Percentiles rank a stretch among this genome's conserved stretches.
These are phyloP conservation scores for Acleris laterana DNA, from an alignment of 2,888 invertebrate species.

Conservation along the genomic window DNA sequence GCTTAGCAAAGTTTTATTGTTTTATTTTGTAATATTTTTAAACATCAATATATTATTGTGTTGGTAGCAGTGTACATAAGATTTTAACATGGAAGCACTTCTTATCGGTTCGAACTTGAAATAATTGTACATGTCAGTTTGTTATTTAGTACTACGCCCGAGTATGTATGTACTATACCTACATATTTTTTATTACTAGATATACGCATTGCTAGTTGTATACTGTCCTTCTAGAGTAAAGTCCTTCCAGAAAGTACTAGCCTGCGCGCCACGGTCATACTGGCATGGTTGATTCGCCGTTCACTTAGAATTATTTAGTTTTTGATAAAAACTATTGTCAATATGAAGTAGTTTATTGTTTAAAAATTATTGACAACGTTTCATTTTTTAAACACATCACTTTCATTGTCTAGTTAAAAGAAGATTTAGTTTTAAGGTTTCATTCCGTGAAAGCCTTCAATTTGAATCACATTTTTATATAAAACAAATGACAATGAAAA, in stretches of 20 bases:
- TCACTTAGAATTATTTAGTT: neutral
- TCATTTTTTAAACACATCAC: too few species aligned
- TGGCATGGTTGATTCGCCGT: neutral
- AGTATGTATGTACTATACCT: conserved; percentile 63
- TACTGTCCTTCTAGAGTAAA: conserved; percentile 40
- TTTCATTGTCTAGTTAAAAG: too few species aligned
- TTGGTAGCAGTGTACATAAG: conserved; percentile 78
- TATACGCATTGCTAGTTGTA: conserved; percentile 56
- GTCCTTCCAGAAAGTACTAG: conserved; percentile 46
- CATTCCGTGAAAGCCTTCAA: too few species aligned
- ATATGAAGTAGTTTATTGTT: too few species aligned
- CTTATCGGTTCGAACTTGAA: conserved; percentile 36
- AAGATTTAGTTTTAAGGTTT: too few species aligned
- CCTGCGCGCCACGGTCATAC: conserved; percentile 43
- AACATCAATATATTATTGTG: conserved; percentile 64
- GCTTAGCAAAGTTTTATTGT: conserved; percentile 73
- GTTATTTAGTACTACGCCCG: conserved; percentile 79
- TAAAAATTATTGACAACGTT: too few species aligned
- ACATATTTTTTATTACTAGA: conserved; percentile 59
- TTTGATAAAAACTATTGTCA: neutral
- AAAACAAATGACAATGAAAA: too few species aligned
- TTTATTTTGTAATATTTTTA: conserved; percentile 57
- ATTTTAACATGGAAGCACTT: conserved; percentile 66
- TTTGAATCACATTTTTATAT: too few species aligned
- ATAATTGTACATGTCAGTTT: conserved; percentile 68